Base-by-base conservation (phyloP, 1,140 invertebrate genomes). In the Drosophila santomea region DNA sequence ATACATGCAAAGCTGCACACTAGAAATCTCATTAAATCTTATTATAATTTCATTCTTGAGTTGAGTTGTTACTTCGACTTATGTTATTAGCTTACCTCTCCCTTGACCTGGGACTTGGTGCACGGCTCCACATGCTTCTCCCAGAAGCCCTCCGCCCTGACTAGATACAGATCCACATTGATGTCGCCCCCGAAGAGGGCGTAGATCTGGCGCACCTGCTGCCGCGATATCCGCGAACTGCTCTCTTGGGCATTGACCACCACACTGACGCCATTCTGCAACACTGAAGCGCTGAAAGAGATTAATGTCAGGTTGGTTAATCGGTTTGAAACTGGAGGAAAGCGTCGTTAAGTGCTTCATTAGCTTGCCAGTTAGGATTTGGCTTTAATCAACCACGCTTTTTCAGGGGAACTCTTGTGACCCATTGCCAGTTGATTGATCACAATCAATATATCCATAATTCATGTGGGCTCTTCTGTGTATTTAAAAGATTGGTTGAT, bases 121-220 rank as follows among this genome's bases (percentile, higher is more conserved):
- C 95, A 96, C 71, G 95, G 95, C 74, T 96, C 95, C 35, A 96
- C 95, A n/a, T 95, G 94, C 76, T 95, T 96, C 86, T 96, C 95
- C 95, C 95, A 96, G 92, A 96, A 96, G 10, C 94, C 95, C 77
- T 96, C 95, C 4, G 95, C 94, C 66, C 95, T 93, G 41, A 96
- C 91, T 51, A 95, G 94, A 78, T 96, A 93, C 48, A 95, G 92
- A 35, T 93, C 93, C 59, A 93, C 93, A 15, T 94, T 91, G 62
- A 94, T 93, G 28, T 92, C 93, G 61, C 93, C 92, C 45, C 93
- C 90, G 54, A 93, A 93, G 38, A 95, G 92, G 7, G 93, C 90
- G 14, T 93, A 91, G 61, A 93, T 94, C 4, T 94, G 93, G 14
- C 94, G 93, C 57, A 95, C 94, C 76, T 94, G 94, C n/a, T 94